Evolutionary conservation across 2,888 invertebrate species (phyloP), one percentile per base, ranked within the genome.

Genomic region (Drosophila subsilvestris): DNA sequence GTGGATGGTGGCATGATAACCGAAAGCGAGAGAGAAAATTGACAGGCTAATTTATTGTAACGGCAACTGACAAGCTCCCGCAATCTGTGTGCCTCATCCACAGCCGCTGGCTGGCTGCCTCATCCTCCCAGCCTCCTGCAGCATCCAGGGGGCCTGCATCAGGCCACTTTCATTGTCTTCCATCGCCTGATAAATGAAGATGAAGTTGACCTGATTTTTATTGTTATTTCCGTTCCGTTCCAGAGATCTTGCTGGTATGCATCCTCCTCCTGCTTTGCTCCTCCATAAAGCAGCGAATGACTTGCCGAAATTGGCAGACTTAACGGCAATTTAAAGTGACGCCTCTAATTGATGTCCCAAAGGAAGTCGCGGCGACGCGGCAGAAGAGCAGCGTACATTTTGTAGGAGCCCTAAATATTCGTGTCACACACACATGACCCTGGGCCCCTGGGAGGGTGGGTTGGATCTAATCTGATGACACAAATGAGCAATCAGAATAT

Each of bases 1-100:
- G 63, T 29, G 27, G 48, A n/a, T n/a, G 29, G 27, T 48, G 32
- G 49, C 44, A 56, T 58, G 65, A 72, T 54, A 54, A 48, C 63
- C 56, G 20, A 45, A 49, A 51, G 57, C 56, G 20, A 47, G 47
- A 54, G 57, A 74, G 63, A 65, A 72, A 79, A 73, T 76, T 76
- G 80, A 73, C 79, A 77, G 72, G 80, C 80, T 84, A 80, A 83
- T 86, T 86, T 83, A 83, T 83, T 84, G 84, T 86, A 83, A 86
- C 83, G 86, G 83, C 84, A 86, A 80, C 86, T 83, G 83, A 83
- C 83, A 79, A 59, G 54, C 53, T 56, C 48, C 60, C 75, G 49
- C 53, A 72, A 66, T 53, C 37, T 14, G 14, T 37, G 37, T n/a
- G 37, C 14, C 37, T 37, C 37, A 37, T 37, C n/a, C 37, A 10